Evolutionary conservation across 2,797 vertebrate species (phyloP), one percentile per base, ranked within the genome.

Genomic region (Neopelma chrysocephalum): DNA sequence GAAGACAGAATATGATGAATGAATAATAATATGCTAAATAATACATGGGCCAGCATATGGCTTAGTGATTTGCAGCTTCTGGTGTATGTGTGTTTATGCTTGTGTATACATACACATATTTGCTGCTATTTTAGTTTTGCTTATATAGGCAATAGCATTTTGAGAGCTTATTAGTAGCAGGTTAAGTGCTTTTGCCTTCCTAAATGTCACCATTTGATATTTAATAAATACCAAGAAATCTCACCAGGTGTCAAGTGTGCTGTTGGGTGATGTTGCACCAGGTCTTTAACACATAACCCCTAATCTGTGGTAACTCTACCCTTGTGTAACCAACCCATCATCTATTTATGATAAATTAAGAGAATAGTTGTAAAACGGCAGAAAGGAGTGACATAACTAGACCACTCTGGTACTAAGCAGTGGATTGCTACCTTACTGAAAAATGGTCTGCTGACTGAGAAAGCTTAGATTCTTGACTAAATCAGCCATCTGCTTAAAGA

Each of bases 141-240:
- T 80, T 2, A 72, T 60, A 80, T 17, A 71, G 38, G 36, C 87
- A 89, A 64, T 15, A 82, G 19, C 48, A 90, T 70, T 80, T 87
- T 82, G 54, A 90, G 50, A 93, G 17, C 32, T 82, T 93, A 58
- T 75, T 94, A 94, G 66, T 32, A 80, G 26, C 9, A 4, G 66
- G 56, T 96, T 92, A 94, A 92, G 68, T 90, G 73, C 0, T 77
- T 95, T 93, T 88, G 40, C 64, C 64, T 90, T 86, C 62, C 48
- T 80, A 93, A 96, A 95, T 93, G 54, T 93, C 87, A 94, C 7
- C 0, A 78, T 78, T 79, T 91, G 89, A 42, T 90, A 93, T 94
- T 96, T 96, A 76, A 90, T 89, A 87, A 95, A 94, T 83, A 60
- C 77, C 80, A 82, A 31, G 64, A 78, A 83, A 70, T 76, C 76